These are phyloP conservation scores for Herpailurus yagouaroundi DNA, from an alignment of 2,113 vertebrate genomes.

Conservation along the genomic window DNA sequence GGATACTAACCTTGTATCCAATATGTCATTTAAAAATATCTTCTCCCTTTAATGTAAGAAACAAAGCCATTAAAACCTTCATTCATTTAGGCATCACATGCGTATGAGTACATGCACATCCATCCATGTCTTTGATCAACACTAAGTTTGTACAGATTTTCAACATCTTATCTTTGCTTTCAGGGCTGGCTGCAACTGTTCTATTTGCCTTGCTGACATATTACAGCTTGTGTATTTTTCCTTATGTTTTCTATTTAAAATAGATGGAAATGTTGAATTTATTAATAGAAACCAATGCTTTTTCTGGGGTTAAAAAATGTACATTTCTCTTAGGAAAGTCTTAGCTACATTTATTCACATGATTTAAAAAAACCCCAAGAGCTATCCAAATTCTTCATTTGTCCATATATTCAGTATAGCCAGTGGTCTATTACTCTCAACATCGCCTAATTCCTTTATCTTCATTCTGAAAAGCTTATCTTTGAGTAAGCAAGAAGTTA, in stretches of 20 bases:
- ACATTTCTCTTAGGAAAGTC: background rate
- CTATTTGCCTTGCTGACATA: background rate
- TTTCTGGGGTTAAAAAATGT: background rate
- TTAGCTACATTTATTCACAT: background rate
- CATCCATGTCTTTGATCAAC: background rate
- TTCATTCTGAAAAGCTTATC: slow-evolving; percentile 11
- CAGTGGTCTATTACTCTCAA: background rate
- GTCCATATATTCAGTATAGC: background rate
- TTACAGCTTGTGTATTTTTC: background rate
- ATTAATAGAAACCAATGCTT: background rate
- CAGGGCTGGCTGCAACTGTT: background rate
- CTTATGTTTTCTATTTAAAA: slow-evolving; percentile 49
- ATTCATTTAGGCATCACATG: background rate
- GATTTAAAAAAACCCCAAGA: background rate
- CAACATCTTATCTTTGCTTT: background rate
- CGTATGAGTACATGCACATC: background rate
- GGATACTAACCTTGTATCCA: no score
- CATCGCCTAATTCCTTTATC: background rate
- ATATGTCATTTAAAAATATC: no score
- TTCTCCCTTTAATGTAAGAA: background rate
- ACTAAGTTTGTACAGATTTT: background rate
- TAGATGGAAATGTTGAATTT: slow-evolving; percentile 33
- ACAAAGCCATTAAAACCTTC: background rate
- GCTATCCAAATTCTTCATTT: background rate
- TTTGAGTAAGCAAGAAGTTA: background rate